Conservation (phyloP, 2,797 vertebrate genomes). For the Gallinago nigripennis region DNA sequence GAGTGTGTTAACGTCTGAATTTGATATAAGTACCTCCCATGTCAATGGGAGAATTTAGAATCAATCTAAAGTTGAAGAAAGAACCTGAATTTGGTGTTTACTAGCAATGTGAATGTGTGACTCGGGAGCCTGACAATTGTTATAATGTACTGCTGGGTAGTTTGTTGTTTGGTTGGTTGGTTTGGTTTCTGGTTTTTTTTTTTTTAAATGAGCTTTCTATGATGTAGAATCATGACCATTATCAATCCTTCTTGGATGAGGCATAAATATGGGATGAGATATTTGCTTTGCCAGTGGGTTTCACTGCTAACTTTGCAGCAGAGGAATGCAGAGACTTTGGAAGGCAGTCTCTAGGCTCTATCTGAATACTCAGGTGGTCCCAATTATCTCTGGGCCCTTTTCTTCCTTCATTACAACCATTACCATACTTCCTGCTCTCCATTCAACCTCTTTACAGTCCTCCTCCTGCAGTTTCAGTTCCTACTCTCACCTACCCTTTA, state of each 20-base stretch:
- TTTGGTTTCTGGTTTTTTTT: neutral
- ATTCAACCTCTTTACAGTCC: neutral
- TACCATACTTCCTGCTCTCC: neutral
- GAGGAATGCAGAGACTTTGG: neutral
- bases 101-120: neutral
- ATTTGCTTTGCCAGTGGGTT: neutral
- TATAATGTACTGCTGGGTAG: neutral
- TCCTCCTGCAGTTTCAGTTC: neutral
- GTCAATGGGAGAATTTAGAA: neutral
- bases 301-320: neutral
- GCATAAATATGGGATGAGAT: neutral
- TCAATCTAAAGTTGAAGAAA: neutral
- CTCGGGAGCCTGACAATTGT: neutral
- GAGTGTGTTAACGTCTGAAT: neutral
- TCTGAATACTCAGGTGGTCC: neutral
- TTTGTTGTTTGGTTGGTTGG: neutral
- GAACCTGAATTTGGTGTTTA: neutral
- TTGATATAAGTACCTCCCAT: neutral
- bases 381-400: neutral
- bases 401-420: neutral
- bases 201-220: neutral
- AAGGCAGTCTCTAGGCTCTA: neutral
- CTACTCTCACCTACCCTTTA: neutral
- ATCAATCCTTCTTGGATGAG: neutral
- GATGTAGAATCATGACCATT: neutral